phyloP scores from a whole-genome alignment of 2,113 vertebrate species.

The Sprattus sprattus region DNA sequence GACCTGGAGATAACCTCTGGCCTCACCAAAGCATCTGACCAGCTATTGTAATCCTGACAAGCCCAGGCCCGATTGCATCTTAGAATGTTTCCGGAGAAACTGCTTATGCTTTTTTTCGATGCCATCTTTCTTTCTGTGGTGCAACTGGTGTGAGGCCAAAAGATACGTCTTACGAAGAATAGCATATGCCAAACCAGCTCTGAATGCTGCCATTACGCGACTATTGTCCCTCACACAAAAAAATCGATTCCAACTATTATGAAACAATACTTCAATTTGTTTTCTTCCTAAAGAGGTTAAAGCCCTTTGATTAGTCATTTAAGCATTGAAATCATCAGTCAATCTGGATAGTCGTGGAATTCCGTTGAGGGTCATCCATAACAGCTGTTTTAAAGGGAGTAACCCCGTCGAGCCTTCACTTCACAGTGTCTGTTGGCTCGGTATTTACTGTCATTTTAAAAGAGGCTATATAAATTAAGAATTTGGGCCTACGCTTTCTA shows the following conservation, averaged over 20 bases:
- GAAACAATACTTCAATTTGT: background rate
- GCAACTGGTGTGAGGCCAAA: background rate
- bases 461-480: background rate
- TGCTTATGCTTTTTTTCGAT: background rate
- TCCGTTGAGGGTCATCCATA: background rate
- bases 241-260: background rate
- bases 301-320: background rate
- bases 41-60: background rate
- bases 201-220: background rate
- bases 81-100: background rate
- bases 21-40: background rate
- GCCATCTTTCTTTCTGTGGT: background rate
- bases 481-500: background rate
- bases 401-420: background rate
- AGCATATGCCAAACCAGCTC: background rate
- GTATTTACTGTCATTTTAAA: background rate
- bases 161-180: background rate
- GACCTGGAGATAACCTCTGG: slow-evolving; percentile 5
- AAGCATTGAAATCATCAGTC: background rate
- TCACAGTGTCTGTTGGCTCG: background rate
- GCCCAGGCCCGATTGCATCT: background rate
- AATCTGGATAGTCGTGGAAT: background rate
- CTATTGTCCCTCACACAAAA: background rate
- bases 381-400: background rate
- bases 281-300: background rate